Base-by-base conservation (phyloP, 2,113 vertebrate genomes). In the Uria lomvia region DNA sequence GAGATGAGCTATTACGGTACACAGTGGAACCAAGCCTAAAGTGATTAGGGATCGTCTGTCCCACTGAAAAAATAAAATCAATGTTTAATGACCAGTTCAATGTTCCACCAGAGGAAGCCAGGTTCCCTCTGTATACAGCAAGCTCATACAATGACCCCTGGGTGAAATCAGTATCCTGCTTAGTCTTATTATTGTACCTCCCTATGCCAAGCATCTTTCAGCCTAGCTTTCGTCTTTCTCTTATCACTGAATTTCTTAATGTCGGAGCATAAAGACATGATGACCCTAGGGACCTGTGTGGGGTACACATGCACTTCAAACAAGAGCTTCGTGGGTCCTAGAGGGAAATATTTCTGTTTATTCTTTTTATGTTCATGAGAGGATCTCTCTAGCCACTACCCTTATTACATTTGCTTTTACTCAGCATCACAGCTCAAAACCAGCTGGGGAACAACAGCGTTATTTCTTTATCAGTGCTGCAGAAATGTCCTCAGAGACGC, bases 51-150 rank as follows among this genome's bases (percentile, higher is more conserved):
- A 56, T 59, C 93, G 52, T 68, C 81, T 87, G 58, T 83, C 92
- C 38, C 91, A 91, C 68, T 87, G 59, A 91, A 96, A 96, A 84
- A 92, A 94, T 86, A 72, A 90, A 91, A 91, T 95, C 76, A 58
- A 49, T 96, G 78, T 94, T 91, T 96, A 96, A 97, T 91, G 85
- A 58, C 79, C 49, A 90, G 68, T 60, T 94, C 83, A 70, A 8
- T 81, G 53, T 84, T 92, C 60, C 68, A 93, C 45, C 47, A 79
- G 78, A 93, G 79, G 43, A 94, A 91, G 70, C 11, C 4, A 8
- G 30, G 52, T 40, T 87, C 40, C 30, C 14, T 58, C 65, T 74
- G 34, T 36, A 42, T 15, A 72, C 34, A 79, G 67, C 52, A 96
- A 96, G 86, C 76, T 96, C 82, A 55, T 32, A 59, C 0, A 0